Evolutionary conservation across 2,888 invertebrate species (phyloP).

Genomic region (Conchocele bisecta): DNA sequence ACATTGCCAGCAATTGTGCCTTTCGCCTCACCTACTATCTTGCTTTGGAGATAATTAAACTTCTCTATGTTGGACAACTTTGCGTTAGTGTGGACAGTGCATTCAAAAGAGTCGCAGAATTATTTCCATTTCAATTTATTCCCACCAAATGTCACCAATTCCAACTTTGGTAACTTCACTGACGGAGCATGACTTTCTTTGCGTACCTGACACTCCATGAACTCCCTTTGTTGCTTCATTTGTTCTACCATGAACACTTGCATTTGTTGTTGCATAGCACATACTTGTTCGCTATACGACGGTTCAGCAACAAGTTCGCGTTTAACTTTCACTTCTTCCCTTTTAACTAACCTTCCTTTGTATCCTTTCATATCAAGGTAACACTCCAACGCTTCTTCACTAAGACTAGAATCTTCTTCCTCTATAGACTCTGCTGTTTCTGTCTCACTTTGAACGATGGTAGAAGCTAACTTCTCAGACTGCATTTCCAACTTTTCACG

Average conservation of each 20-base stretch:
- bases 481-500: constrained; percentile 9
- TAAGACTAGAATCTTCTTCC: not conserved
- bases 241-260: constrained; percentile 5
- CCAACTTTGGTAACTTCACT: constrained; percentile 30
- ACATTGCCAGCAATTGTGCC: constrained; percentile 17
- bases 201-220: not conserved
- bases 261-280: constrained; percentile 1
- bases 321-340: too few species aligned
- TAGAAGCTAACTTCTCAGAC: constrained; percentile 3
- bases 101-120: constrained; percentile 30
- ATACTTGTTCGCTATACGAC: not conserved
- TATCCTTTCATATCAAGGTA: not conserved
- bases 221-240: not conserved
- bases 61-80: constrained; percentile 15
- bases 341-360: not conserved
- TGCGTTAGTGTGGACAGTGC: constrained; percentile 23
- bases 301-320: not conserved
- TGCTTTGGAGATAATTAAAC: constrained; percentile 12
- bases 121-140: constrained; percentile 20
- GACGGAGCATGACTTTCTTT: not conserved
- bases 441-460: not conserved
- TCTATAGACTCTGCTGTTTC: not conserved
- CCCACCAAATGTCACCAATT: constrained; percentile 13
- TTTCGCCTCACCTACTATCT: constrained; percentile 15
- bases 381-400: constrained; percentile 1